phyloP scores from a whole-genome alignment of 2,113 vertebrate species.

The Phalacrocorax carbo region DNA sequence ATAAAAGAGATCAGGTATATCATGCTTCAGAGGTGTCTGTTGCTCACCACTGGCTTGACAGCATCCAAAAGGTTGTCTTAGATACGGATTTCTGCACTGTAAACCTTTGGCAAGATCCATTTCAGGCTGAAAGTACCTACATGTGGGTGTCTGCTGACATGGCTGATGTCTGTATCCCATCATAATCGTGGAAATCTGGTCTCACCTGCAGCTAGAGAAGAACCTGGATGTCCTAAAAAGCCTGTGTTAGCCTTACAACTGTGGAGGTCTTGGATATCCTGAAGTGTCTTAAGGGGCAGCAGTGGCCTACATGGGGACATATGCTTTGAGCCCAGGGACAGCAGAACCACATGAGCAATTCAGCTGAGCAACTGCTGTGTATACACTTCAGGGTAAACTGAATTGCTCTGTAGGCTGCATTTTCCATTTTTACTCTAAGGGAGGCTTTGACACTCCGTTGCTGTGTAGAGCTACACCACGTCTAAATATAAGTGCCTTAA shows the following conservation, averaged over 20 bases:
- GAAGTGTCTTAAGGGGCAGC: neutral
- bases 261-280: neutral
- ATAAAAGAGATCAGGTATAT: neutral
- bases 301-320: neutral
- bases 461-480: accelerated
- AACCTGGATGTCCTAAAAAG: neutral
- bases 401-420: neutral
- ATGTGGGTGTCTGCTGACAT: neutral
- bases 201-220: neutral
- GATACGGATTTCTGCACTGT: neutral
- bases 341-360: neutral
- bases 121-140: neutral
- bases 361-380: neutral
- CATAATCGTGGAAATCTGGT: neutral
- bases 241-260: neutral
- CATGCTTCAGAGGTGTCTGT: neutral
- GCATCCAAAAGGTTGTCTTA: neutral
- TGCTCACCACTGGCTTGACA: neutral
- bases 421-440: neutral
- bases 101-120: neutral
- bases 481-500: neutral
- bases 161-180: neutral
- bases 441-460: neutral
- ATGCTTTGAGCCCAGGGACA: neutral
- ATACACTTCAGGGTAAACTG: neutral